These are phyloP conservation scores for Eilema depressum DNA, from an alignment of 2,888 invertebrate genomes.

Conservation along the genomic window DNA sequence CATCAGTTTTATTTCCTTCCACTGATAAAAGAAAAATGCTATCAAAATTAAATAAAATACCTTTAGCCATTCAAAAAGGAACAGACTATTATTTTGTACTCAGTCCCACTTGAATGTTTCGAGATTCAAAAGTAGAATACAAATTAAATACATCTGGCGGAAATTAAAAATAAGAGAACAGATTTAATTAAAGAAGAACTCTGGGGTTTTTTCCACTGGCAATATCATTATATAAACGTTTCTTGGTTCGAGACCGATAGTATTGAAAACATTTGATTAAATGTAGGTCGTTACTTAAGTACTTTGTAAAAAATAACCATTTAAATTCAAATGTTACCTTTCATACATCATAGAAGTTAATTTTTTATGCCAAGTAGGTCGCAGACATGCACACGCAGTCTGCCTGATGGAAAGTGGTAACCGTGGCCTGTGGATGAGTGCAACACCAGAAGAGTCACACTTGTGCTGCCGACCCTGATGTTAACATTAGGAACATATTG, in stretches of 20 bases:
- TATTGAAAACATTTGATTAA: conserved; percentile 42
- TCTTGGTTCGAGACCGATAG: conserved; percentile 29
- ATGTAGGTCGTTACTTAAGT: conserved; percentile 17
- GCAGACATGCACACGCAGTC: no score
- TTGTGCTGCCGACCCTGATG: no score
- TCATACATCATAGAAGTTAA: no score
- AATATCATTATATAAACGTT: conserved; percentile 52
- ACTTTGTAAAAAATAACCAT: conserved; percentile 17
- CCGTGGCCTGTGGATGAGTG: no score
- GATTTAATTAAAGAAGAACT: conserved; percentile 62
- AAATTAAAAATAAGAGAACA: conserved; percentile 62
- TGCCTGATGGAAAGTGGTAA: no score
- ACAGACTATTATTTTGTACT: conserved; percentile 41
- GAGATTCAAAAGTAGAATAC: conserved; percentile 52
- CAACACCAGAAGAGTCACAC: no score
- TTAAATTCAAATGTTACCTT: conserved; percentile 7
- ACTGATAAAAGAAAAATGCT: background rate
- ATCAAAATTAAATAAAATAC: background rate
- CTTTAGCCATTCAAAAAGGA: background rate
- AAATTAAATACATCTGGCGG: conserved; percentile 60
- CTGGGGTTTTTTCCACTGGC: conserved; percentile 44
- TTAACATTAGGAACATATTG: no score
- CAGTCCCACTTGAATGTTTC: conserved; percentile 39
- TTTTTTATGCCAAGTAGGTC: no score
- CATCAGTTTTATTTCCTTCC: no score